These are phyloP conservation scores for Arvicanthis niloticus DNA, from an alignment of 2,113 vertebrate species.

Conservation along the genomic window DNA sequence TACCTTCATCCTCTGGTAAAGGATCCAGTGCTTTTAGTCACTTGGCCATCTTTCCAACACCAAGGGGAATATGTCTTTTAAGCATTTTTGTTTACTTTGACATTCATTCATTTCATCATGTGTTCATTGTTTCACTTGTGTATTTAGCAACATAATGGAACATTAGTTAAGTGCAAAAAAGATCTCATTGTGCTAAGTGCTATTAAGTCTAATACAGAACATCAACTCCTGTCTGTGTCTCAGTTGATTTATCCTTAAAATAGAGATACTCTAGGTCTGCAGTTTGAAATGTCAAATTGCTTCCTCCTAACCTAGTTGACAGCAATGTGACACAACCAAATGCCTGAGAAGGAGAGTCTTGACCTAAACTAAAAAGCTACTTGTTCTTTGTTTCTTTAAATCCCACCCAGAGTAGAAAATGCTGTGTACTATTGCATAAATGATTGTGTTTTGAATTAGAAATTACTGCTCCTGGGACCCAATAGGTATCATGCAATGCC, in stretches of 20 bases:
- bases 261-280: not conserved
- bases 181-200: not conserved
- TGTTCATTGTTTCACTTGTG: not conserved
- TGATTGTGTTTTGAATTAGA: not conserved
- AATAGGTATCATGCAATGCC: not conserved
- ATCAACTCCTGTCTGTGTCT: not conserved
- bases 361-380: not conserved
- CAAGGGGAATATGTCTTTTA: not conserved
- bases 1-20: not conserved
- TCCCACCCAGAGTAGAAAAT: not conserved
- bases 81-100: not conserved
- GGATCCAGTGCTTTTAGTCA: not conserved
- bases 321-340: not conserved
- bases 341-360: not conserved
- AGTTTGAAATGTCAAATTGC: conserved; percentile 10
- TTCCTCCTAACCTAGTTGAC: not conserved
- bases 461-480: not conserved
- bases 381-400: not conserved
- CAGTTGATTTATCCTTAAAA: not conserved
- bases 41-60: not conserved
- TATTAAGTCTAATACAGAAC: not conserved
- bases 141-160: not conserved
- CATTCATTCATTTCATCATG: not conserved
- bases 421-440: not conserved
- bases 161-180: not conserved